A percentile compares a stretch with the other conserved stretches of the same genome.
phyloP scores from a whole-genome alignment of 2,888 invertebrate genomes.

The Formica aserva region DNA sequence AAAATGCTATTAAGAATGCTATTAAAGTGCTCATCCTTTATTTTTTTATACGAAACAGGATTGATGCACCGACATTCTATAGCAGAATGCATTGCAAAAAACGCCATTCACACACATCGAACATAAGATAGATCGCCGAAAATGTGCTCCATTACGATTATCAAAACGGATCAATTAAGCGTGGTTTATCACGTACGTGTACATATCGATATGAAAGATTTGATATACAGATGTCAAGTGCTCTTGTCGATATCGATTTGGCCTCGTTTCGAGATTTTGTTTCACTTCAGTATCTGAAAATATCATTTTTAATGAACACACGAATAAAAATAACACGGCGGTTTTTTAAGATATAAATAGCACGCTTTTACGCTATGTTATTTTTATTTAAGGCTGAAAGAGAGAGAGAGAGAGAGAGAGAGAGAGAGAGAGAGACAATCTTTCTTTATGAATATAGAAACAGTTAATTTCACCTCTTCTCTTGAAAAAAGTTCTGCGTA shows the following conservation, averaged over 20 bases:
- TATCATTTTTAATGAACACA: constrained; percentile 18
- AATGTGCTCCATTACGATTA: constrained; percentile 58
- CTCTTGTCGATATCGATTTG: constrained; percentile 6
- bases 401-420: neutral
- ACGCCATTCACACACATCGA: constrained; percentile 6
- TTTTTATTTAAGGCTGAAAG: neutral
- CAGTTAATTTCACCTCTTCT: neutral
- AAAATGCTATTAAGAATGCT: neutral
- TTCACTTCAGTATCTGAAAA: constrained; percentile 12
- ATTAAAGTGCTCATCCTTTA: constrained; percentile 2
- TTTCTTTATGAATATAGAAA: neutral
- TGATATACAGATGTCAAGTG: constrained; percentile 47
- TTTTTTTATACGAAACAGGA: constrained; percentile 29
- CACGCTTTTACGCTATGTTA: neutral
- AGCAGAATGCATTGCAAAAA: constrained; percentile 15
- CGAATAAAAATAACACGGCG: neutral
- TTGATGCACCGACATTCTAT: constrained; percentile 21
- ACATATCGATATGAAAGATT: constrained; percentile 43
- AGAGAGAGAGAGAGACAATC: too few relatives aligned
- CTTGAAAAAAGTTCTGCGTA: constrained; percentile 3
- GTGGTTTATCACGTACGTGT: constrained; percentile 55
- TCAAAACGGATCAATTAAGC: constrained; percentile 67
- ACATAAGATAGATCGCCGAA: constrained; percentile 41
- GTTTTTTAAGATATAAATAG: neutral
- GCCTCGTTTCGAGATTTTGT: neutral